A percentile compares a stretch with the other conserved stretches of the same genome.
These are phyloP conservation scores for Leptoteleia sp. DNA, from an alignment of 1,140 invertebrate species.

Conservation along the genomic window DNA sequence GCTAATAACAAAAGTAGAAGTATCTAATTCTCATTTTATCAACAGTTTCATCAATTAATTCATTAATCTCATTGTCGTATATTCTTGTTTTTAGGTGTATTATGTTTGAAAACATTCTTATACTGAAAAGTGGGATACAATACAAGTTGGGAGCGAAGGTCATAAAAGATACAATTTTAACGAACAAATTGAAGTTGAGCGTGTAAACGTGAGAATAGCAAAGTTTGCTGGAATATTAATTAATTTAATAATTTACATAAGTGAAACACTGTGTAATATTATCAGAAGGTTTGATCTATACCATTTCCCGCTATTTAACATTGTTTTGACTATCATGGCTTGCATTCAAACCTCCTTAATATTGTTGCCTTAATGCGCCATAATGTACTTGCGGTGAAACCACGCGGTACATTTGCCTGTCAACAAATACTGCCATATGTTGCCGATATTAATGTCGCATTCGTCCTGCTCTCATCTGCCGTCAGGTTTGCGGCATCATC, in stretches of 20 bases:
- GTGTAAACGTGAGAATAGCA: neutral
- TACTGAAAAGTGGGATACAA: no score
- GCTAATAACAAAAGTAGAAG: no score
- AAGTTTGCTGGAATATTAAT: no score
- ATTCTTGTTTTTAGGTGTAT: no score
- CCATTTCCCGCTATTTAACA: constrained; percentile 15
- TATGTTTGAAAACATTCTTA: no score
- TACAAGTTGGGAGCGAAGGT: constrained; percentile 2
- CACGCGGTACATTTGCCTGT: constrained; percentile 57
- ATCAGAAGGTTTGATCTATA: neutral
- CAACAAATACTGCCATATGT: constrained; percentile 66
- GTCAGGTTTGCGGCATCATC: constrained; percentile 34
- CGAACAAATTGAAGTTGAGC: constrained; percentile 4
- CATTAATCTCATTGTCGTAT: no score
- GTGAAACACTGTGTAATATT: neutral
- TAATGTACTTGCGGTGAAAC: constrained; percentile 58
- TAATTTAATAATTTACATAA: constrained; percentile 1
- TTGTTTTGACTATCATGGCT: constrained; percentile 28
- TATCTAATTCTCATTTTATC: no score
- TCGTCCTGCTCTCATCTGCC: constrained; percentile 50
- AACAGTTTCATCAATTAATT: no score
- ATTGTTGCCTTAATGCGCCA: constrained; percentile 53
- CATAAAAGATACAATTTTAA: constrained; percentile 16
- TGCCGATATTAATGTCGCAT: constrained; percentile 63
- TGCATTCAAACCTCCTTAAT: constrained; percentile 46